Evolutionary conservation across 2,797 vertebrate species (phyloP).

Genomic region (Parauchenoglanis ngamensis): DNA sequence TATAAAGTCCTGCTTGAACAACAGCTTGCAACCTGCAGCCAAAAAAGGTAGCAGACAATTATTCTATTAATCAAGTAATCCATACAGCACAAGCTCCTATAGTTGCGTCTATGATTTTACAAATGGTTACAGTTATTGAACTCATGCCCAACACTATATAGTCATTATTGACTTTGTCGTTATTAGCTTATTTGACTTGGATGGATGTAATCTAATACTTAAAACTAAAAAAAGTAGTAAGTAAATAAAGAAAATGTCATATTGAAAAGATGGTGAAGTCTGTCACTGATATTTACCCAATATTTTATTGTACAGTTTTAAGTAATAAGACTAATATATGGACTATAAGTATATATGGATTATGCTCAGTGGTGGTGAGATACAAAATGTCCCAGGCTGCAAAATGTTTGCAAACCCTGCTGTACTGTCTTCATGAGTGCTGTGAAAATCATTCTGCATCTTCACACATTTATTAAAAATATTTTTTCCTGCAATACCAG

Average conservation of each 20-base stretch:
- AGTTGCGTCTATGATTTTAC: neutral
- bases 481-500: neutral
- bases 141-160: neutral
- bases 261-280: too few species aligned
- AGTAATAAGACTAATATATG: neutral
- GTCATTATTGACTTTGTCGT: neutral
- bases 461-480: neutral
- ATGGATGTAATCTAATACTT: neutral
- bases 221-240: neutral
- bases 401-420: neutral
- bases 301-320: neutral
- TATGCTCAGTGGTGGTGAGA: neutral
- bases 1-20: conserved; percentile 98
- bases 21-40: conserved; percentile 90
- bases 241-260: too few species aligned
- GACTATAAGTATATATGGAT: neutral
- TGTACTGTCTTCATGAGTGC: neutral
- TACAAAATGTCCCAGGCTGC: neutral
- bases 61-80: neutral
- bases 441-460: neutral
- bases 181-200: neutral
- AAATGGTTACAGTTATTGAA: neutral
- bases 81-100: neutral
- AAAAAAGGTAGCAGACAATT: conserved; percentile 10
- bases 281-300: neutral